Evolutionary conservation across 2,113 vertebrate species (phyloP), one percentile per base, ranked within the genome.

Genomic region (Chunga burmeisteri): DNA sequence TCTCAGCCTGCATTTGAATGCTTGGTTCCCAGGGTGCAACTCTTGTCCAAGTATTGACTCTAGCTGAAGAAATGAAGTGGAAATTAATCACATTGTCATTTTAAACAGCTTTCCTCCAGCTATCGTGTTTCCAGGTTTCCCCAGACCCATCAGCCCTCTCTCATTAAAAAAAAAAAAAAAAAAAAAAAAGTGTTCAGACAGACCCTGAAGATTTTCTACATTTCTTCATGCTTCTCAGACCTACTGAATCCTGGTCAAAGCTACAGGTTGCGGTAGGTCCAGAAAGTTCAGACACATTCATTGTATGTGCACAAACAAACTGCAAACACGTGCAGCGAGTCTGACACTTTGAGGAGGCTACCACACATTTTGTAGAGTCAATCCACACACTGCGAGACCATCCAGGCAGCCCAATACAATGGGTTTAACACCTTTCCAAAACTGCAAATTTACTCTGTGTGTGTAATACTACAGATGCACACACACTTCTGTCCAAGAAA

Each of bases 61-160:
- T 6, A 63, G 44, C 82, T 81, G 52, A 70, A 90, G 65, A 96
- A 96, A 93, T 30, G 16, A 83, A 90, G 63, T 66, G 86, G 67
- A 93, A 94, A 95, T 78, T 50, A 83, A 92, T 77, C 85, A 80
- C 44, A 6, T 3, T 47, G 72, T 75, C 77, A 86, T 94, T 91
- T 84, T 34, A 42, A 93, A 93, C 50, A 56, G 63, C 32, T 47
- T 89, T 63, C 32, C 44, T 81, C 61, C 55, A 74, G 71, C 82
- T 55, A 38, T 30, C 0, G 3, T 23, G n/a, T 30, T 83, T 56
- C 67, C 84, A 94, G 42, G 47, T 61, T 89, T 91, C 27, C 79
- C 34, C 30, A 77, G 21, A 53, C 21, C 20, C 55, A 40, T 30
- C 59, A 40, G 16, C 23, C 13, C 21, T 72, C 63, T 55, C 63